Conservation (phyloP, 1,140 invertebrate species). For the Heliconius hermathena region DNA sequence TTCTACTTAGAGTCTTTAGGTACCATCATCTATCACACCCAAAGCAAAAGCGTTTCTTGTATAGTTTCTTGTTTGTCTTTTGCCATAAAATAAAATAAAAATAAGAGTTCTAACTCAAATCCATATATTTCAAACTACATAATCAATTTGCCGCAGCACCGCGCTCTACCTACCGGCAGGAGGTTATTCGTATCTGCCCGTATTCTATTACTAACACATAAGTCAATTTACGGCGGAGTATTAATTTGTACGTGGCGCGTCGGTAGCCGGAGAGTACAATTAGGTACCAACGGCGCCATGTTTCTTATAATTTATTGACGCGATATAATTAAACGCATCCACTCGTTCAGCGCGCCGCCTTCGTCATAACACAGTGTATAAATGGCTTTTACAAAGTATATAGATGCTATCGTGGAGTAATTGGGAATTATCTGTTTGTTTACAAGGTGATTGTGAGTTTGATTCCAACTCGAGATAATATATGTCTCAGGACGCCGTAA, state of each 20-base stretch:
- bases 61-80: too few relatives aligned
- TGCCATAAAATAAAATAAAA: too few relatives aligned
- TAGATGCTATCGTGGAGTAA: background rate
- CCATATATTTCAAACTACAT: background rate
- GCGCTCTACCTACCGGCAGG: background rate
- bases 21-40: too few relatives aligned
- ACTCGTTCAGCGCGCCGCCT: background rate
- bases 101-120: background rate
- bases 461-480: too few relatives aligned
- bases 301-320: conserved; percentile 9
- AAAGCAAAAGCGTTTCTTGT: too few relatives aligned
- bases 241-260: background rate
- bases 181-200: background rate
- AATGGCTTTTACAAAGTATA: background rate
- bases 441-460: too few relatives aligned
- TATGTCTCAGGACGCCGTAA: too few relatives aligned
- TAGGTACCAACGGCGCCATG: conserved; percentile 2
- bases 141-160: background rate
- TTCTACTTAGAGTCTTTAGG: too few relatives aligned
- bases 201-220: conserved; percentile 9
- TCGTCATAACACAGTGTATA: background rate
- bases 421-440: too few relatives aligned
- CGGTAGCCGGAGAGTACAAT: background rate
- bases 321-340: conserved; percentile 12
- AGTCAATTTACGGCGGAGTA: conserved; percentile 3